These are phyloP conservation scores for Pseudopipra pipra DNA, from an alignment of 2,113 vertebrate genomes.

Conservation along the genomic window DNA sequence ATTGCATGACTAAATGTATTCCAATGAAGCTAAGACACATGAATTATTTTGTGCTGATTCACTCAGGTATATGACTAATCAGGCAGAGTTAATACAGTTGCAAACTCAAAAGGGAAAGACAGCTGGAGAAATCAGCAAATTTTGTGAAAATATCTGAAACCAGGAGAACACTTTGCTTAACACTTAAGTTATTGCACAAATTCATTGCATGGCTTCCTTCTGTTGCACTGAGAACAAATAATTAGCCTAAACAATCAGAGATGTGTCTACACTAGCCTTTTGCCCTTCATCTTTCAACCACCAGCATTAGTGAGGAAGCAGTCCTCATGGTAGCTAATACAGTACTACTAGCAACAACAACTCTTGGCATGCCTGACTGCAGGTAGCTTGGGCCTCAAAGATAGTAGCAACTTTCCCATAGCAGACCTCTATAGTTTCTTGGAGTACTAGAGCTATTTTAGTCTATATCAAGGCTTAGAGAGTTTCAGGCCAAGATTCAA, in stretches of 20 bases:
- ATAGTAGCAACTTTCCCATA: not conserved
- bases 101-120: not conserved
- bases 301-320: not conserved
- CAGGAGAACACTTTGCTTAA: not conserved
- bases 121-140: not conserved
- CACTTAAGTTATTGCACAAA: not conserved
- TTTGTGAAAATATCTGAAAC: not conserved
- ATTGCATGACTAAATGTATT: slow-evolving; percentile 4
- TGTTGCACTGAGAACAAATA: not conserved
- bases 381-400: not conserved
- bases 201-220: not conserved
- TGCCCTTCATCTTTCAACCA: not conserved
- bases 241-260: not conserved
- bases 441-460: not conserved
- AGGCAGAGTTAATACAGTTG: not conserved
- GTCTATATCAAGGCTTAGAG: not conserved
- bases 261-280: not conserved
- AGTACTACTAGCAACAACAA: not conserved
- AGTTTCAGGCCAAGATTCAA: not conserved
- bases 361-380: not conserved
- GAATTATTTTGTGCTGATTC: slow-evolving; percentile 22
- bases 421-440: not conserved
- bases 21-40: not conserved
- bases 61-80: not conserved
- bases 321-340: not conserved